A percentile compares a stretch with the other conserved stretches of the same genome.
These are phyloP conservation scores for Coenonympha arcania DNA, from an alignment of 2,888 invertebrate species.

Conservation along the genomic window DNA sequence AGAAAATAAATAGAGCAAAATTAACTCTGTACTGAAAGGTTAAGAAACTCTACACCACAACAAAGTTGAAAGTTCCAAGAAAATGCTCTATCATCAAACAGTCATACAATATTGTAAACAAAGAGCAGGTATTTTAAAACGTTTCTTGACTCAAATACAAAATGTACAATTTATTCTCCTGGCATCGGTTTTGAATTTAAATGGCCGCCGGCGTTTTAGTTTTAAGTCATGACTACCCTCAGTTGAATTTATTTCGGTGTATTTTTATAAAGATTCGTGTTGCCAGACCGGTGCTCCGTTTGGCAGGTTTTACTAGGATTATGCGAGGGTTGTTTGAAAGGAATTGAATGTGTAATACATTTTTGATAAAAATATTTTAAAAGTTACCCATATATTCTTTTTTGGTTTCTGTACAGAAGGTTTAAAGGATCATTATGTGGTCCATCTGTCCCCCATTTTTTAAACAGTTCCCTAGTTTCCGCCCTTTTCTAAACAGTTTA, in stretches of 20 bases:
- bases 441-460: too few species aligned
- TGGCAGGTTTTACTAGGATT: background rate
- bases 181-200: constrained; percentile 12
- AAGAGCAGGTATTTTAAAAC: constrained; percentile 5
- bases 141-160: constrained; percentile 6
- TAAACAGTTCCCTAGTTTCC: too few species aligned
- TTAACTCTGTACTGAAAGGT: too few species aligned
- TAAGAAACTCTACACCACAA: too few species aligned
- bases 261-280: constrained; percentile 7
- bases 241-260: constrained; percentile 10
- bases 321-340: background rate
- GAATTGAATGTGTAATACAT: background rate
- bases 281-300: background rate
- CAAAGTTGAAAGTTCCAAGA: too few species aligned
- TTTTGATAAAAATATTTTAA: background rate
- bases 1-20: too few species aligned
- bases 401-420: too few species aligned
- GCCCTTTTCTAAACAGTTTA: too few species aligned
- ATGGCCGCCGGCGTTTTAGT: constrained; percentile 12
- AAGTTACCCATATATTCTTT: too few species aligned
- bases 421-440: too few species aligned
- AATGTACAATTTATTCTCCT: constrained; percentile 6
- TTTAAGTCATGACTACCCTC: constrained; percentile 13
- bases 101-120: constrained; percentile 2
- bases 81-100: background rate